Evolutionary conservation across 1,140 invertebrate species (phyloP), one percentile per base, ranked within the genome.

Genomic region (Tetraneura akinire): DNA sequence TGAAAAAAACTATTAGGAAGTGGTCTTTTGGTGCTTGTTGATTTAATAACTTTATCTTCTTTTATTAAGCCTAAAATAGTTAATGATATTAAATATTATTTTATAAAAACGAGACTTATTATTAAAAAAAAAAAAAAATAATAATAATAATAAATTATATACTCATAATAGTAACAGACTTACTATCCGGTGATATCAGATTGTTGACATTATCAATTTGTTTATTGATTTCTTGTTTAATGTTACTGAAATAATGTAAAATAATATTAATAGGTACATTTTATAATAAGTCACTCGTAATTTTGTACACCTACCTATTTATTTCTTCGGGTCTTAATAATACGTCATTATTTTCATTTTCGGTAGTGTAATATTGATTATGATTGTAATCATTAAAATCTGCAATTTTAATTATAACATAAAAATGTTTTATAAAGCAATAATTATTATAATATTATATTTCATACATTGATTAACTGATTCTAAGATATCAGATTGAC

Each of bases 341-440:
- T 23, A 62, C 16, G 45, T 47, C 23, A 32, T 47, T 29, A 21
- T 21, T 62, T 47, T n/a, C 6, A 13, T 62, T 62, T 9, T 62
- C 74, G 10, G 16, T 45, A 13, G 3, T 26, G n/a, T 42, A 47
- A 18, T 78, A 78, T 14, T 62, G 53, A 29, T 78, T 68, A 49
- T 68, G 62, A 53, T 68, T 51, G 51, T 68, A 71, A 53, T 68
- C 80, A 47, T 80, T 80, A 18, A 80, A 68, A 55, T 80, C 66
- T 80, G 8, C 26, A 68, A 70, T 45, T 10, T 23, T 23, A 14
- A 14, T 23, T n/a, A 21, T 37, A 23, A 26, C 4, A 42, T 14
- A 47, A 0, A 47, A 9, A 14, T 26, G 8, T 21, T 23, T 2
- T 18, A 42, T 42, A 37, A 0, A 4, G 10, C 6, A n/a, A 0